These are phyloP conservation scores for Tinea trinotella DNA, from an alignment of 2,888 invertebrate species.

Conservation along the genomic window DNA sequence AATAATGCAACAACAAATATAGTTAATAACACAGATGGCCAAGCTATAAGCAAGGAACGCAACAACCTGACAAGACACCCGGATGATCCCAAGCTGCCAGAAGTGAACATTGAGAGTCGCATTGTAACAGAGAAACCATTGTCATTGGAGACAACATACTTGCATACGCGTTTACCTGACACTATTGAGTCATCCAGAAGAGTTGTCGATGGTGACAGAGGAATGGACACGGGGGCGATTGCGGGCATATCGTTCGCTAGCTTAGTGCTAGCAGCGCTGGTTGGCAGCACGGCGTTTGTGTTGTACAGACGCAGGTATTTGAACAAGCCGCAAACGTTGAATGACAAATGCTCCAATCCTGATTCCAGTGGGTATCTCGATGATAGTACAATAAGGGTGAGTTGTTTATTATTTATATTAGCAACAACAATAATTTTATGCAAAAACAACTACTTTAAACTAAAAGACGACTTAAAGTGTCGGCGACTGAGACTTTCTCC, in stretches of 20 bases:
- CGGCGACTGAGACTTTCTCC: no score
- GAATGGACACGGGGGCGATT: constrained; percentile 74
- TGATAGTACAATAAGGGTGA: constrained; percentile 87
- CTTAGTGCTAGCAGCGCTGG: constrained; percentile 74
- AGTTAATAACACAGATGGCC: not conserved
- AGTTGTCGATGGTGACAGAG: constrained; percentile 45
- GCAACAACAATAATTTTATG: constrained; percentile 26
- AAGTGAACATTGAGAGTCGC: constrained; percentile 42
- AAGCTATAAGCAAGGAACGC: constrained; percentile 30
- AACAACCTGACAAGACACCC: constrained; percentile 42
- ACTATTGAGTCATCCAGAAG: constrained; percentile 56
- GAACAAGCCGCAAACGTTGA: constrained; percentile 87
- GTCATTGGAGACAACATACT: constrained; percentile 54
- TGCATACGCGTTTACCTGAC: constrained; percentile 56
- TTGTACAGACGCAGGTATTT: constrained; percentile 80
- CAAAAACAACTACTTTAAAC: no score
- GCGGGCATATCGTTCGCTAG: constrained; percentile 80
- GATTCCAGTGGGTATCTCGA: constrained; percentile 91
- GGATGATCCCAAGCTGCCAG: constrained; percentile 37
- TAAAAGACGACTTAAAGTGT: not conserved
- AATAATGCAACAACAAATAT: no score
- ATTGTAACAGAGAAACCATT: constrained; percentile 61
- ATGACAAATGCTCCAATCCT: constrained; percentile 86
- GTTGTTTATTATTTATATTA: constrained; percentile 33
- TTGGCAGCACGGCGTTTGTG: constrained; percentile 77